Evolutionary conservation across 2,113 vertebrate genomes (phyloP).

Genomic region (Phalacrocorax pelagicus): DNA sequence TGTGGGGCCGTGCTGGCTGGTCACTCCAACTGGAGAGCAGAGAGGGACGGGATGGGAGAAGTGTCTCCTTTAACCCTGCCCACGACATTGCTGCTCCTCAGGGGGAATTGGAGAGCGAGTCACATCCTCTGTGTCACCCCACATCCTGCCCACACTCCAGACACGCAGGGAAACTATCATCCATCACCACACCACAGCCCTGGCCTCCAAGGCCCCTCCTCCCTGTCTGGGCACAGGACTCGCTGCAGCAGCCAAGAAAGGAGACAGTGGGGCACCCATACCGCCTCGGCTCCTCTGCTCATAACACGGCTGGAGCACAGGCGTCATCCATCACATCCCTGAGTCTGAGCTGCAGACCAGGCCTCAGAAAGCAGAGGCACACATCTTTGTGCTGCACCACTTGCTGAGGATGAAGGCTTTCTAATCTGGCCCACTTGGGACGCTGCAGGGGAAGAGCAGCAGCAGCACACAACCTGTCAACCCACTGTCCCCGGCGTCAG

Average conservation of each 20-base stretch:
- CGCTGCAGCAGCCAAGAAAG: background rate
- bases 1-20: accelerated
- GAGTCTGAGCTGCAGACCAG: background rate
- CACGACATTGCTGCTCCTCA: background rate
- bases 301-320: background rate
- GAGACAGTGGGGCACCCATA: background rate
- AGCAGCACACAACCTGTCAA: background rate
- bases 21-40: background rate
- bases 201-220: background rate
- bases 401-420: background rate
- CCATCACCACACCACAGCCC: background rate
- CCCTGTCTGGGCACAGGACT: constrained; percentile 20
- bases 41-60: background rate
- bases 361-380: background rate
- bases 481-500: background rate
- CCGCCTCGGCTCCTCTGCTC: background rate
- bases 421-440: accelerated
- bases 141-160: constrained; percentile 57
- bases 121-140: constrained; percentile 65
- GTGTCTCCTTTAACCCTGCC: background rate
- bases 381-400: background rate
- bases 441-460: accelerated
- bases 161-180: background rate
- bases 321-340: background rate
- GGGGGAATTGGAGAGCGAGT: background rate